Evolutionary conservation across 2,888 invertebrate genomes (phyloP).

Genomic region (Timema podura): DNA sequence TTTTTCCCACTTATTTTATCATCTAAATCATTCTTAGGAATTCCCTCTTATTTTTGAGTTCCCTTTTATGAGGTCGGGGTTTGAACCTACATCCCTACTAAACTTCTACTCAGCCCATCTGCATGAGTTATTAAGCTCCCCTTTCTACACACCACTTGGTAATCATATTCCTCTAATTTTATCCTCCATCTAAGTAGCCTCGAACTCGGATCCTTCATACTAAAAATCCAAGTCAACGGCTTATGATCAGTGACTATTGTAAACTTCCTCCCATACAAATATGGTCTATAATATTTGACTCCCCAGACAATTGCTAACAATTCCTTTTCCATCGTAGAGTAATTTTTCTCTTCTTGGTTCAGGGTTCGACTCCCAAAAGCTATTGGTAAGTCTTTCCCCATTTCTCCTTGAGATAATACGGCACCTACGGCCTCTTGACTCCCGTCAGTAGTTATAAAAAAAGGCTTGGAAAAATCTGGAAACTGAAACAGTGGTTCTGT

Average conservation of each 20-base stretch:
- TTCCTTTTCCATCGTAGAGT: slow-evolving; percentile 42
- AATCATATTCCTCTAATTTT: slow-evolving; percentile 38
- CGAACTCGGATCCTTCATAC: slow-evolving; percentile 37
- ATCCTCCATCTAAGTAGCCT: slow-evolving; percentile 17
- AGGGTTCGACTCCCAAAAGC: slow-evolving; percentile 40
- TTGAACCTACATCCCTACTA: neutral
- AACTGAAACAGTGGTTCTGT: slow-evolving; percentile 23
- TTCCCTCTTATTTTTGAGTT: neutral
- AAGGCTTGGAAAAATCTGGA: slow-evolving; percentile 34
- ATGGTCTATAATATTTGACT: too few relatives aligned
- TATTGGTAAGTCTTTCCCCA: slow-evolving; percentile 39
- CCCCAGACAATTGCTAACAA: slow-evolving; percentile 41
- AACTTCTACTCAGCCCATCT: slow-evolving; percentile 31
- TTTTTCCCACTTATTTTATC: neutral
- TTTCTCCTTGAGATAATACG: slow-evolving; percentile 37
- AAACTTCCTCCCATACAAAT: slow-evolving; percentile 42
- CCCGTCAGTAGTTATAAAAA: slow-evolving; percentile 41
- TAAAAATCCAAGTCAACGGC: slow-evolving; percentile 40
- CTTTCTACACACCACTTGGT: slow-evolving; percentile 38
- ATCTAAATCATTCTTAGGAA: too few relatives aligned
- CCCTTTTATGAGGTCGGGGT: neutral
- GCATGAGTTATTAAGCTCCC: slow-evolving; percentile 38
- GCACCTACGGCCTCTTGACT: slow-evolving; percentile 37
- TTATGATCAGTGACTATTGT: slow-evolving; percentile 40
- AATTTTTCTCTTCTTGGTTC: slow-evolving; percentile 40